Conservation (phyloP, 1,140 invertebrate species). For the Condylostylus longicornis region DNA sequence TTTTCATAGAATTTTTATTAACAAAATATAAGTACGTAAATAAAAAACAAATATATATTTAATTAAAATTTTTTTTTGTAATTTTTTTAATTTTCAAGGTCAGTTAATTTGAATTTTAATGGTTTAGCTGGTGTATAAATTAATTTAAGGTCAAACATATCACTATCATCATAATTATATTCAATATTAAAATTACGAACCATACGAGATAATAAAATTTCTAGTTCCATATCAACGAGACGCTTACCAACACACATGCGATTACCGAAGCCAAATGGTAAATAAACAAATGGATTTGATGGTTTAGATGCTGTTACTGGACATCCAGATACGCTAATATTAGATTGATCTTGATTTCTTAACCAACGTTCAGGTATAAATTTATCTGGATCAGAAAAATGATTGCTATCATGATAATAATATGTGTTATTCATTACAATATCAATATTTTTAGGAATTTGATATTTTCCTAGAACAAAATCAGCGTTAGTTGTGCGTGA, state of each 20-base stretch:
- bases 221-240: slow-evolving; percentile 53
- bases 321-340: slow-evolving; percentile 12
- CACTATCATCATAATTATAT: slow-evolving; percentile 28
- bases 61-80: no score
- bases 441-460: slow-evolving; percentile 55
- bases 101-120: slow-evolving; percentile 19
- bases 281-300: slow-evolving; percentile 34
- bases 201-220: slow-evolving; percentile 43
- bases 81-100: slow-evolving; percentile 12
- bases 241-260: slow-evolving; percentile 42
- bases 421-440: slow-evolving; percentile 9
- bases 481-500: slow-evolving; percentile 59
- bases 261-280: slow-evolving; percentile 44
- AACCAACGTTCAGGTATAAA: slow-evolving; percentile 68
- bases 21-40: no score
- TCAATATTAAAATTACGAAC: slow-evolving; percentile 39
- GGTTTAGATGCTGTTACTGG: neutral
- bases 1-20: no score
- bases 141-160: slow-evolving; percentile 15
- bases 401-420: slow-evolving; percentile 12
- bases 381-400: slow-evolving; percentile 48
- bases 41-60: no score
- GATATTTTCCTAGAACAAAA: slow-evolving; percentile 58
- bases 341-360: slow-evolving; percentile 26
- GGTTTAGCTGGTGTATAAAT: slow-evolving; percentile 14